A percentile compares a stretch with the other conserved stretches of the same genome.
Evolutionary conservation across 2,113 vertebrate genomes (phyloP).

Genomic region (Ciconia maguari): DNA sequence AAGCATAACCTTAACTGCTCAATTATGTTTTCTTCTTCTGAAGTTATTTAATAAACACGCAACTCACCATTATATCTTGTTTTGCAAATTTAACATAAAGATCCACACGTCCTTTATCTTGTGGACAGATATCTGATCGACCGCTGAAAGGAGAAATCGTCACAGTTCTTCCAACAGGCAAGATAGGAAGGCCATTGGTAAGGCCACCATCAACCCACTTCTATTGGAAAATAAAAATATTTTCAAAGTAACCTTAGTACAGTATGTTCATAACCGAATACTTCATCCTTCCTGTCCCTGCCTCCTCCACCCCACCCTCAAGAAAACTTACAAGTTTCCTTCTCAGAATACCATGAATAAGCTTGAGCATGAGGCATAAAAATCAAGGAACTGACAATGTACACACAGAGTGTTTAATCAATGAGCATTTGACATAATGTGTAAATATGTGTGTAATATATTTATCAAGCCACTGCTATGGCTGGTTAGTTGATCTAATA

Average conservation of each 20-base stretch:
- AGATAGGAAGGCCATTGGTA: slow-evolving; percentile 85
- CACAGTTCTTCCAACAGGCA: slow-evolving; percentile 83
- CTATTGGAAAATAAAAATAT: slow-evolving; percentile 56
- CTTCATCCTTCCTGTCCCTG: not conserved
- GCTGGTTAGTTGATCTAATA: not conserved
- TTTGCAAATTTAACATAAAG: slow-evolving; percentile 78
- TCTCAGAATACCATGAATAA: not conserved
- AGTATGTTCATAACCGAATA: not conserved
- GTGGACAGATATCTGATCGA: slow-evolving; percentile 81
- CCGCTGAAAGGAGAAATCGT: slow-evolving; percentile 88
- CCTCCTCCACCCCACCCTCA: not conserved
- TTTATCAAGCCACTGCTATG: not conserved
- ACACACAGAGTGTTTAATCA: not conserved
- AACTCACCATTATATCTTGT: slow-evolving; percentile 82
- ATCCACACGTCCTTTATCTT: slow-evolving; percentile 69
- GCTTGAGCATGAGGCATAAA: not conserved
- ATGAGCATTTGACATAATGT: not conserved
- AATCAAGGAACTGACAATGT: not conserved
- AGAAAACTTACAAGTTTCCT: not conserved
- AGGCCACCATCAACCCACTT: slow-evolving; percentile 90
- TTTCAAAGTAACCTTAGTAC: not conserved
- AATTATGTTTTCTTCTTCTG: not conserved
- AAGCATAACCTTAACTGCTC: not conserved
- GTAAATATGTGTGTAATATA: not conserved
- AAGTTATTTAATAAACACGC: not conserved